Base-by-base conservation (phyloP, 2,797 vertebrate species). In the Cirrhinus molitorella region DNA sequence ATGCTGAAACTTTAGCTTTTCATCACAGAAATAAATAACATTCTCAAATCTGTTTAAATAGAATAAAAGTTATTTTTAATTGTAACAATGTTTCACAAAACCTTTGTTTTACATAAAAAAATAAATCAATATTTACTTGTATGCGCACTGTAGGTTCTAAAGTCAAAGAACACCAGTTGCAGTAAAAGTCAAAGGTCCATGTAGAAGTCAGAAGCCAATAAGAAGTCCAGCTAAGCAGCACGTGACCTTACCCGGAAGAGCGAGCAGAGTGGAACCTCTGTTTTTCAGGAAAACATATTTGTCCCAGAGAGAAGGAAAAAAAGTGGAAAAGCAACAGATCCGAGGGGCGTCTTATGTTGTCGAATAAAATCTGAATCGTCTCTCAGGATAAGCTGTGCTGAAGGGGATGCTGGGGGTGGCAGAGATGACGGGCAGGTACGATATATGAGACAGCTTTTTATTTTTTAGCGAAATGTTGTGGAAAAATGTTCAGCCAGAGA, bases 361-460 rank as follows among this genome's bases (percentile, higher is more conserved):
- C 25, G 57, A 17, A 7, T 47, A 68, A 67, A 68, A 17, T 12
- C 65, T 7, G 55, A 84, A 82, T 84, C 84, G 79, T 79, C 43
- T 84, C 77, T 84, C 85, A 72, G 68, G 67, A n/a, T 59, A 21
- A 71, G 59, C 8, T 59, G 66, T 65, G 3, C 66, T 0, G 77
- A 77, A 85, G 89, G 92, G 79, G 92, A 95, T 95, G 95, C 92
- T 95, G 88, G 94, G 91, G 8, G 92, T 95, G 43, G 88, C 91
- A 28, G 95, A 92, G 57, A 94, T 95, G 94, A 92, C 94, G 91
- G 95, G 95, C 93, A 95, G 94, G 95, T 95, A 86, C 45, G 28
- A 23, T 19, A 4, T 66, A 34, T 17, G 17, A 85, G 85, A 28
- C 3, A 3, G 10, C 25, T 40, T 43, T 34, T 11, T 28, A 12